These are phyloP conservation scores for Geothlypis trichas DNA, from an alignment of 2,113 vertebrate species.

Conservation along the genomic window DNA sequence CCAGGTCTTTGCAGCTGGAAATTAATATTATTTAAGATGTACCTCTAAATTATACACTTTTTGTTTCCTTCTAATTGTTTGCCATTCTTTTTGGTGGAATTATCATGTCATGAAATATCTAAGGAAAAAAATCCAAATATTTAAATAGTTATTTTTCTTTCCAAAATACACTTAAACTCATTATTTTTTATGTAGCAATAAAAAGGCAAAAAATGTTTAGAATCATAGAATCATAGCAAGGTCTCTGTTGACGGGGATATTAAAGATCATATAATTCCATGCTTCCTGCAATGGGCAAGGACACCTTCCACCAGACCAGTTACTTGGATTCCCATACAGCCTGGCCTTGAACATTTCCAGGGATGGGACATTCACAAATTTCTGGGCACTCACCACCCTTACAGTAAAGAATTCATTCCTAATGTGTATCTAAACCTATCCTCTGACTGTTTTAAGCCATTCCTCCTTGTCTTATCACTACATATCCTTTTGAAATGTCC, in stretches of 20 bases:
- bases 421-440: not conserved
- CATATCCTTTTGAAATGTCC: not conserved
- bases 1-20: not conserved
- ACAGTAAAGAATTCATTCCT: not conserved
- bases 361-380: not conserved
- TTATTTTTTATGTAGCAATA: not conserved
- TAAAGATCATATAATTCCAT: not conserved
- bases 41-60: not conserved
- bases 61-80: not conserved
- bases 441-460: not conserved
- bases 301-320: not conserved
- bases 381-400: not conserved
- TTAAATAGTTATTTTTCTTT: not conserved
- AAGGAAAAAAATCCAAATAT: not conserved
- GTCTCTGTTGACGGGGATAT: not conserved
- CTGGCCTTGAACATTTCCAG: not conserved
- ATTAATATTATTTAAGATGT: not conserved
- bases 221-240: not conserved
- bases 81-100: not conserved
- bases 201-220: not conserved
- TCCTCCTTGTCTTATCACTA: not conserved
- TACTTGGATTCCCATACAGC: not conserved
- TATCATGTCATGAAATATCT: not conserved
- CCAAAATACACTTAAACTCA: not conserved
- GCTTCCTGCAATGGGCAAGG: not conserved